Evolutionary conservation across 2,113 vertebrate genomes (phyloP).

Genomic region (Peromyscus polionotus): DNA sequence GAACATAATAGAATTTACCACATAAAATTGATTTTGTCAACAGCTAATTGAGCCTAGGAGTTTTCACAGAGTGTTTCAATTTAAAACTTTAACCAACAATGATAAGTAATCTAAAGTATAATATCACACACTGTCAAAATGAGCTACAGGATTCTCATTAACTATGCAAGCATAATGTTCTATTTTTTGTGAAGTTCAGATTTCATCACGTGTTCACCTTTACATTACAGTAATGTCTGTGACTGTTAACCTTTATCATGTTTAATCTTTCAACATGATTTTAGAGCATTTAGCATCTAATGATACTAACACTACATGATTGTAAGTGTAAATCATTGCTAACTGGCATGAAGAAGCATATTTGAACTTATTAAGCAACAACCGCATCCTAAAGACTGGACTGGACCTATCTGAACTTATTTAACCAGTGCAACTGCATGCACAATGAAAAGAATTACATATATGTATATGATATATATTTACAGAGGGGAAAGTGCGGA

Average conservation of each 20-base stretch:
- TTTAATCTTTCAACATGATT: neutral
- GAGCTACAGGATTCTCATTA: neutral
- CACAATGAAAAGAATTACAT: neutral
- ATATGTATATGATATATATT: neutral
- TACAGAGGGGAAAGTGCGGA: neutral
- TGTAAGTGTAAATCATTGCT: neutral
- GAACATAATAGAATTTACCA: neutral
- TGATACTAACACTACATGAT: slow-evolving; percentile 4
- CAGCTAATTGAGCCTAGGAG: slow-evolving; percentile 34
- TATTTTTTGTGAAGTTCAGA: neutral
- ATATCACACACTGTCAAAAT: neutral
- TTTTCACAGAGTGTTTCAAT: slow-evolving; percentile 22
- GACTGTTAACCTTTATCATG: neutral
- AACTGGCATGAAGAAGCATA: neutral
- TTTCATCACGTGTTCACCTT: neutral
- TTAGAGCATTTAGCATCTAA: neutral
- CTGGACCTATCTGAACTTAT: neutral
- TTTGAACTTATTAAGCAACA: neutral
- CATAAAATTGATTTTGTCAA: slow-evolving; percentile 26
- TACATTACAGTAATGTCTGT: neutral
- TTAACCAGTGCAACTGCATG: neutral
- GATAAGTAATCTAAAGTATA: neutral
- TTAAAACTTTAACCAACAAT: neutral
- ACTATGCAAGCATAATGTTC: neutral
- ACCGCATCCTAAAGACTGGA: neutral